Percentiles rank a stretch among this genome's conserved stretches.
phyloP scores from a whole-genome alignment of 2,797 vertebrate species.

The Myripristis jacobus region DNA sequence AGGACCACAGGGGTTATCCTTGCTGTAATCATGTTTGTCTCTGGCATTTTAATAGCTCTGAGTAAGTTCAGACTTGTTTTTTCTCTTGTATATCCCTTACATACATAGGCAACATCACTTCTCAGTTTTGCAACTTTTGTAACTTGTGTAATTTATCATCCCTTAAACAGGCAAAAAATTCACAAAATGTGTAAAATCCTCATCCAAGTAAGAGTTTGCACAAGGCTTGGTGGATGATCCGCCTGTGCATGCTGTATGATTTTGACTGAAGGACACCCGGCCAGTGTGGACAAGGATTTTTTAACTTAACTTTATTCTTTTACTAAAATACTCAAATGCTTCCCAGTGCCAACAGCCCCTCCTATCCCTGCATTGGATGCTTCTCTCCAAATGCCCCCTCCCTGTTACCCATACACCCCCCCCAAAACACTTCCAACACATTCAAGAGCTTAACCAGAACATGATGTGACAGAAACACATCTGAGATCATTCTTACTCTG shows the following conservation, averaged over 20 bases:
- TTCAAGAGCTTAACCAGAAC: conserved; percentile 33
- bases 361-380: conserved; percentile 61
- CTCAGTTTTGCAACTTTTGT: conserved; percentile 33
- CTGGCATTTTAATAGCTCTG: conserved; percentile 86
- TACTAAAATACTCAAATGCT: conserved; percentile 36
- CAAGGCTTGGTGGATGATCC: conserved; percentile 63
- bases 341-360: conserved; percentile 24
- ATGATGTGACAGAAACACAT: conserved; percentile 9
- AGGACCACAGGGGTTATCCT: conserved; percentile 84
- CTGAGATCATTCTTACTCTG: conserved; percentile 2
- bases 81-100: conserved; percentile 4
- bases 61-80: conserved; percentile 78
- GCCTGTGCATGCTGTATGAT: conserved; percentile 83
- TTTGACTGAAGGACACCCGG: conserved; percentile 50
- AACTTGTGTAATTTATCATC: conserved; percentile 69
- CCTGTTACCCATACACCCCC: conserved; percentile 43
- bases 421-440: conserved; percentile 70
- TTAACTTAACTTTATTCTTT: conserved; percentile 20
- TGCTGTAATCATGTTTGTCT: conserved; percentile 83
- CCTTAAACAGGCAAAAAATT: conserved; percentile 87
- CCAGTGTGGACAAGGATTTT: conserved; percentile 30
- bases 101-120: conserved; percentile 20
- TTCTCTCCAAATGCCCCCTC: conserved; percentile 39
- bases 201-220: conserved; percentile 85
- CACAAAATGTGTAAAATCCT: conserved; percentile 85